Base-by-base conservation (phyloP, 1,140 invertebrate species). In the Manduca sexta region DNA sequence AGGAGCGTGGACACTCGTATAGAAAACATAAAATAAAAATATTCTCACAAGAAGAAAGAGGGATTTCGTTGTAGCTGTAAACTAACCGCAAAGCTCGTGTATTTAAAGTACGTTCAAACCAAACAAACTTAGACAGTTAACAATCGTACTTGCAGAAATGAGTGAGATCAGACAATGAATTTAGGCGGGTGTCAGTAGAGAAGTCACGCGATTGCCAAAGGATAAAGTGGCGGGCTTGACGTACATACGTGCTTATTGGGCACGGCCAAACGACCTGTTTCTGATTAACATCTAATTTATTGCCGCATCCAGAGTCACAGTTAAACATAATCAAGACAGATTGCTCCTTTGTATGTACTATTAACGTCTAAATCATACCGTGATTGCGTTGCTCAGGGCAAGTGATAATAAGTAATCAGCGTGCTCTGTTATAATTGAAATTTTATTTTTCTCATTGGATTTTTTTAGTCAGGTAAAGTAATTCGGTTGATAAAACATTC, bases 231-330 rank as follows among this genome's bases (percentile, higher is more conserved):
- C 13, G 21, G n/a, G 14, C 8, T 7, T 14, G 21, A n/a, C n/a
- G n/a, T 43, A 54, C 41, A 53, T 53, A 54, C 47, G 46, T 47
- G 48, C 45, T n/a, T n/a, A n/a, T n/a, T 64, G 60, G 49, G 14
- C 39, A 15, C 41, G 49, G 44, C 37, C 45, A 51, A 65, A 61
- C 58, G 64, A 58, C 47, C 44, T 51, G 42, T 54, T 45, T 52
- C 53, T 64, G 67, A 69, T 69, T 69, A 69, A 66, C 67, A 69
- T 69, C 64, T 60, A 66, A 69, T 67, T 69, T 64, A 69, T 64
- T 55, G 53, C 58, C 52, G 48, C 59, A 50, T 51, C 49, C 45
- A 50, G 54, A 60, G 56, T 40, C 39, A 34, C 49, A 55, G 57
- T 52, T 45, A 44, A 62, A 54, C 49, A 52, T 60, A 57, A 62